phyloP scores from a whole-genome alignment of 2,113 vertebrate species.

The Pantherophis guttatus region DNA sequence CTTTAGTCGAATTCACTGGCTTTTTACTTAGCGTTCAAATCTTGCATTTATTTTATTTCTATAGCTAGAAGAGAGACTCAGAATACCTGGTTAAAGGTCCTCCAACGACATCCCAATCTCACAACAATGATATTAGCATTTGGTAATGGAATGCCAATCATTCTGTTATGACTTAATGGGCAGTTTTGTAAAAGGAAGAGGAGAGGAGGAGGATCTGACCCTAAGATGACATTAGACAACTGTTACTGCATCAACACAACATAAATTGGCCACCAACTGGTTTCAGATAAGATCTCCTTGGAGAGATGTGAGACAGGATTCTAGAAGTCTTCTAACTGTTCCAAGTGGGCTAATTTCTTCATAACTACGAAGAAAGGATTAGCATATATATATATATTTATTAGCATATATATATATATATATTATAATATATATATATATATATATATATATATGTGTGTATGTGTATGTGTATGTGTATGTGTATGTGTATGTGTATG shows the following conservation, averaged over 20 bases:
- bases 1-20: not conserved
- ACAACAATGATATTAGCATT: not conserved
- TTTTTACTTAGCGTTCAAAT: not conserved
- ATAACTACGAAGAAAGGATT: not conserved
- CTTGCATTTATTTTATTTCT: not conserved
- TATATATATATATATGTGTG: too few species aligned
- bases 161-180: not conserved
- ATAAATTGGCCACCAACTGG: not conserved
- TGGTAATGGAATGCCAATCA: not conserved
- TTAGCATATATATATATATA: too few species aligned
- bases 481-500: too few species aligned
- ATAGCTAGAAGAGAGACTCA: not conserved
- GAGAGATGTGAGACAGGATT: not conserved
- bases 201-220: not conserved
- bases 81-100: not conserved
- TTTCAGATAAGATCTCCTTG: not conserved
- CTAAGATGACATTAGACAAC: not conserved
- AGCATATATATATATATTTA: not conserved
- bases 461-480: too few species aligned
- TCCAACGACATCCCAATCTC: not conserved
- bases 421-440: too few species aligned
- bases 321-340: not conserved
- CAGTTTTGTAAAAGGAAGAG: not conserved
- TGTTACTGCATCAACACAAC: not conserved
- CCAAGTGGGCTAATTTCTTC: not conserved